Conservation (phyloP, 2,888 invertebrate species). For the Rhagonycha lutea region DNA sequence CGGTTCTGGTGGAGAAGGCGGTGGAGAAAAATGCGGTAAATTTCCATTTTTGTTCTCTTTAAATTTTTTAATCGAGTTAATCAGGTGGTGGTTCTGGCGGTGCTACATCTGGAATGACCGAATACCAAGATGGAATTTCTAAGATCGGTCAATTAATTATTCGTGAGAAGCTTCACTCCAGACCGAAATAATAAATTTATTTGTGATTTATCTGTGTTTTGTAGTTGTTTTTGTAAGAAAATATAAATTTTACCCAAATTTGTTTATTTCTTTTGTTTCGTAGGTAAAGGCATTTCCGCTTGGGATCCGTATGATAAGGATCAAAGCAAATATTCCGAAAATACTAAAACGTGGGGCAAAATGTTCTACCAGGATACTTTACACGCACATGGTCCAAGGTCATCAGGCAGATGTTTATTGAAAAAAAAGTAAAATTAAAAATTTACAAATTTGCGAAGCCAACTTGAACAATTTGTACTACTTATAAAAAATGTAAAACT, state of each 20-base stretch:
- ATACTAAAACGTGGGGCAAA: slow-evolving; percentile 40
- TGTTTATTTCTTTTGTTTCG: slow-evolving; percentile 15
- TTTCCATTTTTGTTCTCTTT: neutral
- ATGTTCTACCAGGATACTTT: slow-evolving; percentile 41
- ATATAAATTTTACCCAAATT: slow-evolving; percentile 1
- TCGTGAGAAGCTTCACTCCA: slow-evolving; percentile 60
- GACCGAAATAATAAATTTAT: slow-evolving; percentile 6
- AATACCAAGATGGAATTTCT: slow-evolving; percentile 67
- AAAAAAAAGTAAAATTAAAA: neutral
- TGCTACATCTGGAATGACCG: slow-evolving; percentile 54
- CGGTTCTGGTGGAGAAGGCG: slow-evolving; percentile 36
- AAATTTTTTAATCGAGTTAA: neutral
- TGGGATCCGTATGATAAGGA: slow-evolving; percentile 44
- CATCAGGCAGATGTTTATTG: slow-evolving; percentile 11
- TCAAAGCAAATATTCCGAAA: slow-evolving; percentile 31
- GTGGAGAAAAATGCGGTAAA: slow-evolving; percentile 4
- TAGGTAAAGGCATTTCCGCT: slow-evolving; percentile 33
- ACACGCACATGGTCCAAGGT: slow-evolving; percentile 38
- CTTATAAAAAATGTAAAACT: neutral
- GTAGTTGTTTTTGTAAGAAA: neutral
- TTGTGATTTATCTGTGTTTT: neutral
- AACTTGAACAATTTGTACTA: neutral
- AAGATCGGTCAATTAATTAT: slow-evolving; percentile 66
- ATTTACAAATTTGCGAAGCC: neutral
- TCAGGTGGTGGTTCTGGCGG: neutral